Base-by-base conservation (phyloP, 1,140 invertebrate genomes). In the Rhyacophila brunnea region DNA sequence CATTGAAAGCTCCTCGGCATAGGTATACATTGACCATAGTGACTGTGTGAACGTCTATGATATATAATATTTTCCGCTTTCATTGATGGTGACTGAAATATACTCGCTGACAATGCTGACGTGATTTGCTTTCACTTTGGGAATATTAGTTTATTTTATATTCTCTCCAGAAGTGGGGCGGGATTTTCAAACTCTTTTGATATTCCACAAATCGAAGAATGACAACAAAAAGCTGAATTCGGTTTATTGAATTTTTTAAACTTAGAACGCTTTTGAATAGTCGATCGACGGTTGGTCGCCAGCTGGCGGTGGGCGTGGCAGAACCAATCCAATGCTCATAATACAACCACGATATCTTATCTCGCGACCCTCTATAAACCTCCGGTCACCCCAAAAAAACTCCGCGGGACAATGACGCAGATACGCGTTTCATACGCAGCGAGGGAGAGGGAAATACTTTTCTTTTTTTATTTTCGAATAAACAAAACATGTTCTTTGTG, bases 291-390 rank as follows among this genome's bases (percentile, higher is more conserved):
- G 55, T 62, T 62, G 60, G 60, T 36, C 49, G 50, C 38, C 60
- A 58, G 42, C 56, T 58, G 60, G 32, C 11, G 1, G 60, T 52
- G 54, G 60, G 60, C 60, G 60, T 62, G 60, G 43, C 20, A 43
- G 19, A 57, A 35, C 51, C 51, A 62, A 62, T 49, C 51, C 50
- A 49, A 62, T 53, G 42, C 50, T 58, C 55, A 58, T 53, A 62
- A 62, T 62, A 48, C 49, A 52, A 11, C 42, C 54, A 48, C 54
- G 35, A 49, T 62, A 55, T 62, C 60, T 57, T 62, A 58, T 62
- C 49, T 52, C 58, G 15, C 60, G 43, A 51, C 53, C 53, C 53
- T 43, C 52, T 35, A 11, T 15, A 17, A 34, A 44, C 36, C 19
- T 40, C 9, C 28, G 17, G 9, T 46, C 34, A 19, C 54, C 45